Evolutionary conservation across 2,888 invertebrate genomes (phyloP).

Genomic region (Drymonia ruficornis): DNA sequence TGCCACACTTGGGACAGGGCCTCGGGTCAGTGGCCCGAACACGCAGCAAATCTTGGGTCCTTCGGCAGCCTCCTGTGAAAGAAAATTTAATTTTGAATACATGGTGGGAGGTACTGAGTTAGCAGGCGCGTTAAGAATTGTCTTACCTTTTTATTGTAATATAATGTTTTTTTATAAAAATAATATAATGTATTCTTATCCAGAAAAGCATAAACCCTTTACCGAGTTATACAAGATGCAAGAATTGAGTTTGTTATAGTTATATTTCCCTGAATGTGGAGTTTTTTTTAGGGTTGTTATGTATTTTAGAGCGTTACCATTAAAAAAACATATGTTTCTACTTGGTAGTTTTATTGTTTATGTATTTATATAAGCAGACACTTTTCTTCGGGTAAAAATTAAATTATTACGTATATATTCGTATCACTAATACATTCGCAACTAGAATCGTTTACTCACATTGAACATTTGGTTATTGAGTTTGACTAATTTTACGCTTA

Average conservation of each 20-base stretch:
- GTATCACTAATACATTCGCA: slow-evolving; percentile 84
- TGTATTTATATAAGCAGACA: slow-evolving; percentile 83
- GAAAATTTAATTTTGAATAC: slow-evolving; percentile 14
- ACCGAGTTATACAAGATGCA: too few relatives aligned
- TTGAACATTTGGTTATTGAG: slow-evolving; percentile 83
- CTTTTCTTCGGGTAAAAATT: slow-evolving; percentile 81
- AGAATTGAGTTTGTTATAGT: not conserved
- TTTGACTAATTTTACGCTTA: slow-evolving; percentile 78
- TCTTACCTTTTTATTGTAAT: slow-evolving; percentile 34
- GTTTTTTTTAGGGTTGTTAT: too few relatives aligned
- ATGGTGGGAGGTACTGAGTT: slow-evolving; percentile 6
- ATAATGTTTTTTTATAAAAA: not conserved
- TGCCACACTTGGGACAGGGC: slow-evolving; percentile 96
- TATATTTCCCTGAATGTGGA: too few relatives aligned
- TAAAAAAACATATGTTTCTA: slow-evolving; percentile 55
- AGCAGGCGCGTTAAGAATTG: slow-evolving; percentile 10
- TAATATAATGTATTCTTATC: slow-evolving; percentile 4
- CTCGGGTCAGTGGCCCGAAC: slow-evolving; percentile 96
- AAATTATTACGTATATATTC: slow-evolving; percentile 83
- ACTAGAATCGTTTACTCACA: slow-evolving; percentile 83
- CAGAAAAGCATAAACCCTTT: slow-evolving; percentile 5
- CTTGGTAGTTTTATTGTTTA: slow-evolving; percentile 83
- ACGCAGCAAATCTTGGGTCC: slow-evolving; percentile 93
- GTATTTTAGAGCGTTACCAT: slow-evolving; percentile 8
- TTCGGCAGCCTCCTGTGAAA: slow-evolving; percentile 86